Conservation (phyloP, 2,888 invertebrate genomes). For the Sarcophaga variegata region DNA sequence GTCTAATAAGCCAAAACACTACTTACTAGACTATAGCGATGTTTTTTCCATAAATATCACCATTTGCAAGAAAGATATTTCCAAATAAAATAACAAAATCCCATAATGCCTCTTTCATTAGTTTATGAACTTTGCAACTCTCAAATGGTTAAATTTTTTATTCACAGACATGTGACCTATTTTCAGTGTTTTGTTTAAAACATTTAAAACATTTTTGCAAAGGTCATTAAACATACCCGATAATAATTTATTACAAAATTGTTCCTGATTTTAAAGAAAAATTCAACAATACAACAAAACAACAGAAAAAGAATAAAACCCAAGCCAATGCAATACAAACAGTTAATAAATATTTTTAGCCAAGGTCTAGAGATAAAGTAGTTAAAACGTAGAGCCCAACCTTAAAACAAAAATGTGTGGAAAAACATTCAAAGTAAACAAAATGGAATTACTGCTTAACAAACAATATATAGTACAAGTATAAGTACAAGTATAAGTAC, state of each 20-base stretch:
- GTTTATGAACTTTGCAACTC: too few relatives aligned
- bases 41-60: too few relatives aligned
- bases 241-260: constrained; percentile 10
- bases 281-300: not conserved
- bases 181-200: not conserved
- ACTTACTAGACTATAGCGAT: too few relatives aligned
- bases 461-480: not conserved
- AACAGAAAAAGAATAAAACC: constrained; percentile 14
- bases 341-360: constrained; percentile 29
- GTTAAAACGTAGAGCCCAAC: constrained; percentile 52
- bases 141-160: too few relatives aligned
- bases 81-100: too few relatives aligned
- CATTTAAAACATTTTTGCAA: constrained; percentile 25
- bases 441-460: constrained; percentile 6
- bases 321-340: constrained; percentile 19
- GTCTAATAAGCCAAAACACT: too few relatives aligned
- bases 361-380: constrained; percentile 55
- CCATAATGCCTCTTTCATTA: too few relatives aligned
- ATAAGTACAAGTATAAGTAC: too few relatives aligned
- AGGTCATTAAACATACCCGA: constrained; percentile 36
- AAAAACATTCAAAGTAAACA: constrained; percentile 31
- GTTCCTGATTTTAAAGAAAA: not conserved
- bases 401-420: constrained; percentile 40
- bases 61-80: too few relatives aligned
- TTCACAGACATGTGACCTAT: too few relatives aligned